These are phyloP conservation scores for Nymphalis io DNA, from an alignment of 1,140 invertebrate species.

Conservation along the genomic window DNA sequence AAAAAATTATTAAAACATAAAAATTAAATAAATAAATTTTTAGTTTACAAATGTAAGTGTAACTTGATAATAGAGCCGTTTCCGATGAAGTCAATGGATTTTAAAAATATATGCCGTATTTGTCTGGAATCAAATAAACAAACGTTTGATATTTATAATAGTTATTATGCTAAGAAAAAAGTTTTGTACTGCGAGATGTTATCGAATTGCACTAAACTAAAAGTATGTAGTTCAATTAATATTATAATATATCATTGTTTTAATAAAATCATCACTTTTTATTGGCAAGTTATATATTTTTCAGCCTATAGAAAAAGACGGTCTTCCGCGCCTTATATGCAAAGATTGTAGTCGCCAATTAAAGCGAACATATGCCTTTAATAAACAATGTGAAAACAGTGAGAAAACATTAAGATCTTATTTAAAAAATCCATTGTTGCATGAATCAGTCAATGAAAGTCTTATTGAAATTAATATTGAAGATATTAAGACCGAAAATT, in stretches of 20 bases:
- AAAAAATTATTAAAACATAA: background rate
- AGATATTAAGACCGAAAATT: conserved; percentile 32
- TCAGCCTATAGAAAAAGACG: conserved; percentile 60
- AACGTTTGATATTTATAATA: conserved; percentile 63
- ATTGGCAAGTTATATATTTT: conserved; percentile 15
- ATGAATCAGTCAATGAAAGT: conserved; percentile 14
- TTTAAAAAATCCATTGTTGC: conserved; percentile 38
- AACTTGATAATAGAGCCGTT: background rate
- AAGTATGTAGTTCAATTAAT: conserved; percentile 43
- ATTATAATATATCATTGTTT: background rate
- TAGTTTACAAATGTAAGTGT: background rate
- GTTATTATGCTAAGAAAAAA: conserved; percentile 62
- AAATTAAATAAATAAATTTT: background rate
- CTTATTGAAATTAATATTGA: conserved; percentile 12
- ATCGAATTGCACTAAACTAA: conserved; percentile 60
- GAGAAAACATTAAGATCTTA: conserved; percentile 52
- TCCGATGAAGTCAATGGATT: conserved; percentile 48
- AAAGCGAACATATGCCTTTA: conserved; percentile 62
- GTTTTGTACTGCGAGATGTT: conserved; percentile 65
- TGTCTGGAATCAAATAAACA: conserved; percentile 58
- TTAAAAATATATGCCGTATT: conserved; percentile 62
- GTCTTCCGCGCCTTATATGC: conserved; percentile 64
- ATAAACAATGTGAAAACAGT: conserved; percentile 61
- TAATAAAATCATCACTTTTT: conserved; percentile 4
- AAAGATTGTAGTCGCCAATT: conserved; percentile 65